Evolutionary conservation across 2,888 invertebrate species (phyloP).

Genomic region (Andrena camellia): DNA sequence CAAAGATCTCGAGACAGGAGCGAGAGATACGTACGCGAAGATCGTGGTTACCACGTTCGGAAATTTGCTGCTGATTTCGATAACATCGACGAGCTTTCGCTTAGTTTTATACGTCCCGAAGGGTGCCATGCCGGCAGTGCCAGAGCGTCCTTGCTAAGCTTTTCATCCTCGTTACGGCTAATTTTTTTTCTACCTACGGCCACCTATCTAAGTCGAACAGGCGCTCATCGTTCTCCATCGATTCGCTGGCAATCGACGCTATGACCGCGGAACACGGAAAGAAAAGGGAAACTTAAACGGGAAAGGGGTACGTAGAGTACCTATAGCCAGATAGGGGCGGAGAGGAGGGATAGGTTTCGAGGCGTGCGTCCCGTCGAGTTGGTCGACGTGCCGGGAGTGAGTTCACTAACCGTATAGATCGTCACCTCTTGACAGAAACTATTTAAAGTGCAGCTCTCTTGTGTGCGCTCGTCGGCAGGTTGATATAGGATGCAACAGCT

Average conservation of each 20-base stretch:
- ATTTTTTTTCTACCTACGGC: neutral
- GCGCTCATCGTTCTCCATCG: neutral
- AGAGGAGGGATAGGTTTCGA: neutral
- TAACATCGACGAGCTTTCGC: slow-evolving; percentile 61
- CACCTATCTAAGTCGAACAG: neutral
- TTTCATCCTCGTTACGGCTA: slow-evolving; percentile 17
- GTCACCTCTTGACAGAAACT: slow-evolving; percentile 70
- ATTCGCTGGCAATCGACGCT: neutral
- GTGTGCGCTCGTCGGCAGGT: slow-evolving; percentile 53
- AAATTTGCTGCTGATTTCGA: slow-evolving; percentile 69
- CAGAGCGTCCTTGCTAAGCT: slow-evolving; percentile 18
- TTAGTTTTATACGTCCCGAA: slow-evolving; percentile 40
- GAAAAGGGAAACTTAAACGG: neutral
- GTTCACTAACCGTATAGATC: slow-evolving; percentile 72
- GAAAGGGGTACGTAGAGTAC: neutral
- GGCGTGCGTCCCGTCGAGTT: slow-evolving; percentile 24
- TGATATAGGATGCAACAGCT: slow-evolving; percentile 74
- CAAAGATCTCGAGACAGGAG: slow-evolving; percentile 56
- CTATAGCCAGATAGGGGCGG: neutral
- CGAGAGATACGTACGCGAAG: slow-evolving; percentile 58
- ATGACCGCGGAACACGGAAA: neutral
- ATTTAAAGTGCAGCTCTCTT: slow-evolving; percentile 67
- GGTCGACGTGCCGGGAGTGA: slow-evolving; percentile 48
- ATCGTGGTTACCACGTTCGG: slow-evolving; percentile 67
- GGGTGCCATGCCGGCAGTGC: slow-evolving; percentile 19